Evolutionary conservation across 2,113 vertebrate species (phyloP), one percentile per base, ranked within the genome.

Genomic region (Tragelaphus strepsiceros): DNA sequence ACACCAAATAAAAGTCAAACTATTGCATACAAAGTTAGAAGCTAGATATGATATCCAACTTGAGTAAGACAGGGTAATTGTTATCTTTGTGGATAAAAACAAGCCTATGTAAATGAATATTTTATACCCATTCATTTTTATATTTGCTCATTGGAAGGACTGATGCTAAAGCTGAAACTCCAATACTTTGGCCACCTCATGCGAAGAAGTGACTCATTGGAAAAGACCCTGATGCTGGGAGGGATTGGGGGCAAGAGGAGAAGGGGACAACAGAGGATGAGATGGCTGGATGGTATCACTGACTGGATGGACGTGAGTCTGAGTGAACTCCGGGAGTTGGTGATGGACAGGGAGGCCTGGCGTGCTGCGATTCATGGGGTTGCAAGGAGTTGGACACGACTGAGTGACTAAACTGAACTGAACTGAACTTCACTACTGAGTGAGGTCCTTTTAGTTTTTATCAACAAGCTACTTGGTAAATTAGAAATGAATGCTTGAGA

Each of bases 111-210:
- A 49, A 83, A 32, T 83, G 62, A 94, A 32, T 54, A n/a, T 56
- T 86, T 96, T 71, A n/a, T 82, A 61, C 59, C 35, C 83, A 4
- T 91, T 91, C 32, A 39, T 4, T 58, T 96, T 96, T 54, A 22
- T 92, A 62, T 97, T 95, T 96, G 30, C n/a, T 78, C 90, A 3
- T 30, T 61, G 59, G 59, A 61, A 61, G 59, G 59, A 61, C 59
- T 61, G 59, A 61, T 61, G 26, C 28, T 61, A 30, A 61, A 61
- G 12, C 59, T 61, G 59, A 30, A 61, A 30, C 59, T 61, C 6
- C 26, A 61, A 0, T 61, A 61, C 59, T 14, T 14, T 61, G 59
- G 5, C 59, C 59, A 61, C 59, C 26, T 61, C 12, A 61, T 30
- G 59, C 6, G 0, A 61, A 61, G 59, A 61, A 6, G 6, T 61